Percentiles rank a stretch among this genome's conserved stretches.
These are phyloP conservation scores for Cantharis lateralis DNA, from an alignment of 2,888 invertebrate species.

Conservation along the genomic window DNA sequence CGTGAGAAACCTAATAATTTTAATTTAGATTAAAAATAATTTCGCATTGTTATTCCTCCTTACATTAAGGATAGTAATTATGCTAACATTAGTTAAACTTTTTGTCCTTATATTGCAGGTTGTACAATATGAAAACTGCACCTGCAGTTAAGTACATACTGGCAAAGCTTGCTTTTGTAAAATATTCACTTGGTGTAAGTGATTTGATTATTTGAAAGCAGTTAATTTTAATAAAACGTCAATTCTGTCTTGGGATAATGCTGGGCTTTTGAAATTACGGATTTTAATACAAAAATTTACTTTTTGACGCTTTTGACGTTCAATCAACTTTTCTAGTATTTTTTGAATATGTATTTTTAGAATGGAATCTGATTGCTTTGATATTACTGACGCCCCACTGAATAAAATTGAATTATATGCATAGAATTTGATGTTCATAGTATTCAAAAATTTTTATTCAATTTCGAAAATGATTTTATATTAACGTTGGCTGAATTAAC, in stretches of 20 bases:
- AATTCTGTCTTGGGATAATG: background rate
- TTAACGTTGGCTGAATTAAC: background rate
- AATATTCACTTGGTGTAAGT: background rate
- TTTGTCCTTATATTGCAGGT: background rate
- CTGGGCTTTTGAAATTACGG: background rate
- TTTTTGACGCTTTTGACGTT: conserved; percentile 13
- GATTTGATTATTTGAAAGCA: background rate
- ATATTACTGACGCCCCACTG: conserved; percentile 9
- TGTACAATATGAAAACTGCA: background rate
- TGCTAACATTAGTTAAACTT: background rate
- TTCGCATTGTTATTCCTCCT: background rate
- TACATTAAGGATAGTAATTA: background rate
- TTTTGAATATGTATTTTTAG: conserved; percentile 15
- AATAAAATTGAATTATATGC: conserved; percentile 10
- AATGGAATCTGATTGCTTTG: conserved; percentile 17
- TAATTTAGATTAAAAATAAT: background rate
- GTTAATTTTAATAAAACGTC: background rate
- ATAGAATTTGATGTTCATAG: conserved; percentile 1
- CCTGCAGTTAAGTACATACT: background rate
- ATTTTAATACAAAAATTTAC: background rate
- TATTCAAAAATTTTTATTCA: background rate
- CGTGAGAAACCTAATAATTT: background rate
- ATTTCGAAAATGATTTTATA: background rate
- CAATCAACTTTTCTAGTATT: conserved; percentile 11
- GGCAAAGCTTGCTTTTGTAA: background rate